These are phyloP conservation scores for Eupeodes luniger DNA, from an alignment of 2,888 invertebrate genomes.

Conservation along the genomic window DNA sequence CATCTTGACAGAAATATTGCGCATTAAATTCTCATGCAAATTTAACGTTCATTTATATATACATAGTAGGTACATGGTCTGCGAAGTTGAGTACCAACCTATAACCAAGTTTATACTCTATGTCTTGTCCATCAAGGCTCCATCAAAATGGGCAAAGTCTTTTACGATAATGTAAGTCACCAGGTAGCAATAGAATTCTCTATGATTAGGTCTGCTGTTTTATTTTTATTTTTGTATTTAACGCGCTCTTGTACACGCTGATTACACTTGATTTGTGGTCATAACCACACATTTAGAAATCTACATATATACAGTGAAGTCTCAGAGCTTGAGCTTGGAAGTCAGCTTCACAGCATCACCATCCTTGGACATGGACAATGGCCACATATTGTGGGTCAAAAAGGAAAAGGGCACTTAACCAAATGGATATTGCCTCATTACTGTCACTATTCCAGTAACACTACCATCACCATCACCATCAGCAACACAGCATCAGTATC, in stretches of 20 bases:
- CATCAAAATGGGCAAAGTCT: conserved; percentile 8
- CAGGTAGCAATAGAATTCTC: conserved; percentile 5
- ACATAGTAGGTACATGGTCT: too few relatives aligned
- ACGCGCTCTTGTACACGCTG: conserved; percentile 37
- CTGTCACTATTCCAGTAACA: conserved; percentile 33
- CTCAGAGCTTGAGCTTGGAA: neutral
- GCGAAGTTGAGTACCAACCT: neutral
- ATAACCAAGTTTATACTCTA: neutral
- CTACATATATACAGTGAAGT: neutral
- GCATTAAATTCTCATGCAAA: conserved; percentile 36
- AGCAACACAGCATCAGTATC: conserved; percentile 7
- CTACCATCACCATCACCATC: conserved; percentile 10
- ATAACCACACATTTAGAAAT: conserved; percentile 47
- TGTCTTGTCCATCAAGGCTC: neutral
- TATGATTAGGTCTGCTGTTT: conserved; percentile 9
- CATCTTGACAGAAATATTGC: conserved; percentile 42
- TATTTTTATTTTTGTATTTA: neutral
- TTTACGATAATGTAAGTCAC: conserved; percentile 35
- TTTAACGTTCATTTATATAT: conserved; percentile 3
- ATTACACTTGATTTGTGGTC: conserved; percentile 66
- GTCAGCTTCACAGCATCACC: neutral
- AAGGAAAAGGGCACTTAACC: conserved; percentile 72
- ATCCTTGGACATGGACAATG: neutral
- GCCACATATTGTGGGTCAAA: conserved; percentile 61
- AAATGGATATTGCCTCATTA: conserved; percentile 71